Evolutionary conservation across 92 coral and sea anemone species (phyloP), one percentile per base, ranked within the genome.

Genomic region (Heteractis magnifica): DNA sequence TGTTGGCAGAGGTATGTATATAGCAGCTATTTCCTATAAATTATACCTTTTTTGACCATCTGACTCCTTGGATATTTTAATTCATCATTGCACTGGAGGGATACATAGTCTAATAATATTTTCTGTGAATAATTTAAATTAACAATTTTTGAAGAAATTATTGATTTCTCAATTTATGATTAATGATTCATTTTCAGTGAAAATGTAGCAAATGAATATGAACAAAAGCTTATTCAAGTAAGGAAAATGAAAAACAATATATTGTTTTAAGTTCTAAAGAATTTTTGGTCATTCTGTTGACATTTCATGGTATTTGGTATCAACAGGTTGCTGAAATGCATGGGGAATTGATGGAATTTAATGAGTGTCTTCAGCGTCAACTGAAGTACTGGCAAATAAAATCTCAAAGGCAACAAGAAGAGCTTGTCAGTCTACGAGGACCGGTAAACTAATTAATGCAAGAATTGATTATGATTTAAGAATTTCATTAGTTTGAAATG

Each of bases 301-400:
- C 3, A 2, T 34, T 34, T 34, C 44, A 34, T 34, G 1, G 1
- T 2, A 34, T 34, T 34, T 2, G 44, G 44, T 34, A 34, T 34
- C 1, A 0, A 62, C 18, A 96, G 99, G 98, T 96, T 14, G 98
- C 99, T 6, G 99, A 96, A 79, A 94, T 96, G 90, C 98, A 96
- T 58, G 99, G 99, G 10, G 99, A 96, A 81, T 84, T 96, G 16
- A 87, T 96, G 88, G 99, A 96, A 77, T 91, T 96, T 62, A 96
- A 96, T 72, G 98, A 96, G 12, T 87, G 98, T 53, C 90, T 96
- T 56, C 99, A 96, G 58, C 89, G 89, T 16, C 94, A 94, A 76
- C 73, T 92, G 10, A 87, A 84, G 76, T 83, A 85, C 79, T 89
- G 94, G 77, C 94, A 95, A 82, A 75, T 73, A 77, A 95, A 96